Percentiles rank a stretch among this genome's conserved stretches.
Conservation (phyloP, 2,113 vertebrate genomes). For the Stictonetta naevosa region DNA sequence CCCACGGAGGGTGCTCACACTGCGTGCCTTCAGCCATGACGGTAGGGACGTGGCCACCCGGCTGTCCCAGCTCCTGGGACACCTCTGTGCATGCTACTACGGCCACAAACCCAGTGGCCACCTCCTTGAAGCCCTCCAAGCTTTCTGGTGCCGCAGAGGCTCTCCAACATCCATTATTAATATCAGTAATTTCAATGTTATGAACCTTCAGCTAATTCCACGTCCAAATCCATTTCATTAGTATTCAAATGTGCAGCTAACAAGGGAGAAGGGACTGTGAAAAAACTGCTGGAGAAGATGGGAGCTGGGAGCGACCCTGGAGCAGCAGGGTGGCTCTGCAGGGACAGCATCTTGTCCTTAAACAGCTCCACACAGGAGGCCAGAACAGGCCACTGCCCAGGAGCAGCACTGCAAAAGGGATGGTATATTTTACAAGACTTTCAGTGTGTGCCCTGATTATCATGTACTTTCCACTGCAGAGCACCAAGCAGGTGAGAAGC, state of each 20-base stretch:
- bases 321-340: not conserved
- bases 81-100: too few species aligned
- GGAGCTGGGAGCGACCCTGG: not conserved
- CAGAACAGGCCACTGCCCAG: too few species aligned
- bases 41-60: too few species aligned
- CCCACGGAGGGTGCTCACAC: too few species aligned
- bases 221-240: accelerated
- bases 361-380: too few species aligned
- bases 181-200: not conserved
- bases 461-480: not conserved
- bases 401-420: not conserved
- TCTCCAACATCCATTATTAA: not conserved
- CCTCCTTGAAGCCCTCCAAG: not conserved
- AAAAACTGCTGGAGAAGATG: accelerated
- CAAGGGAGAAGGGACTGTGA: not conserved
- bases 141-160: not conserved
- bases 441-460: not conserved
- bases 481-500: not conserved
- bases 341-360: not conserved
- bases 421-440: not conserved
- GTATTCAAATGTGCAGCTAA: accelerated
- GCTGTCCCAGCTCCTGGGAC: too few species aligned
- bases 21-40: too few species aligned
- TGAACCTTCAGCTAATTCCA: not conserved
- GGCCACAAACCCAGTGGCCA: too few species aligned